Evolutionary conservation across 2,888 invertebrate species (phyloP).

Genomic region (Lasioglossum leucozonium): DNA sequence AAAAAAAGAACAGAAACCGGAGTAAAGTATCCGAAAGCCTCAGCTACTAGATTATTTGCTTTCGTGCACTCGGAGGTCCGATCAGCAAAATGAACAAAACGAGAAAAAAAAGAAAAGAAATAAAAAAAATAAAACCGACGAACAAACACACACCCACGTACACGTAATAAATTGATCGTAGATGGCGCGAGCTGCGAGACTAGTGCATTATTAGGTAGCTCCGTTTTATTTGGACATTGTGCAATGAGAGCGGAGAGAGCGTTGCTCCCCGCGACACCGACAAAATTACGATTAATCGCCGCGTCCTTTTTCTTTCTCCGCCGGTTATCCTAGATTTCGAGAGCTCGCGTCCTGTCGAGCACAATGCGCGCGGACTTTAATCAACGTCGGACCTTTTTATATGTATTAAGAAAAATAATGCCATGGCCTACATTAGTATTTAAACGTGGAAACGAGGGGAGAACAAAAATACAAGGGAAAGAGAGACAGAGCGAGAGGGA

Average conservation of each 20-base stretch:
- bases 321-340: constrained; percentile 18
- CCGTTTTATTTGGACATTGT: constrained; percentile 22
- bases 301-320: not conserved
- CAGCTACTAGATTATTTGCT: constrained; percentile 70
- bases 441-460: constrained; percentile 66
- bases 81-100: constrained; percentile 29
- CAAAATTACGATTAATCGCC: not conserved
- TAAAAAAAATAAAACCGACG: not conserved
- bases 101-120: not conserved
- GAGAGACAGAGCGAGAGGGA: constrained; percentile 1
- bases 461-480: constrained; percentile 23
- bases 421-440: constrained; percentile 81
- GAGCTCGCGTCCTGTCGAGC: constrained; percentile 3
- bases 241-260: constrained; percentile 17
- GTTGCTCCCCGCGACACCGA: constrained; percentile 25
- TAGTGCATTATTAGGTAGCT: constrained; percentile 23
- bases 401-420: constrained; percentile 73
- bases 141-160: not conserved
- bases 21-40: constrained; percentile 72
- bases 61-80: constrained; percentile 68
- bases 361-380: constrained; percentile 12
- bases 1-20: constrained; percentile 20
- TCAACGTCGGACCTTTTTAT: constrained; percentile 70
- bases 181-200: constrained; percentile 22
- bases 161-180: constrained; percentile 20